A percentile compares a stretch with the other conserved stretches of the same genome.
These are phyloP conservation scores for Drosophila siamana DNA, from an alignment of 2,888 invertebrate genomes.

Conservation along the genomic window DNA sequence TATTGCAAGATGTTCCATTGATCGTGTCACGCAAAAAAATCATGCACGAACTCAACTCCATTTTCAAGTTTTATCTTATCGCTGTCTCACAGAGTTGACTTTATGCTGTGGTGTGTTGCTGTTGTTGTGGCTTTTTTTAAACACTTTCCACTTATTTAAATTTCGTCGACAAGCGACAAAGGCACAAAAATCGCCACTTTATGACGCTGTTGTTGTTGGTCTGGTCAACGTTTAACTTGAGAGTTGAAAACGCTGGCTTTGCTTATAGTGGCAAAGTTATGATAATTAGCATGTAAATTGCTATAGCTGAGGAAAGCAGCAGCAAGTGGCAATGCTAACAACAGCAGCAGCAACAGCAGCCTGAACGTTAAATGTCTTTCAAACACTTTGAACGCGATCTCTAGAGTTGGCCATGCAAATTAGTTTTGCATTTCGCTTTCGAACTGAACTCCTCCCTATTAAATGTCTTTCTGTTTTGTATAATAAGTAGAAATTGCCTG, in stretches of 20 bases:
- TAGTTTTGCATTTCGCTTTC: constrained; percentile 59
- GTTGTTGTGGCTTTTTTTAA: constrained; percentile 30
- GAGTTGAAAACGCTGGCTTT: constrained; percentile 34
- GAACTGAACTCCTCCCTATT: constrained; percentile 54
- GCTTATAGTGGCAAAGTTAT: constrained; percentile 64
- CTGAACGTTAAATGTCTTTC: constrained; percentile 42
- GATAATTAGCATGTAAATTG: constrained; percentile 80
- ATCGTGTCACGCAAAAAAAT: constrained; percentile 7
- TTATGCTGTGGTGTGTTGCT: background rate
- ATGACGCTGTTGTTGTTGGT: constrained; percentile 35
- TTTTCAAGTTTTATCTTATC: constrained; percentile 2
- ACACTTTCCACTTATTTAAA: constrained; percentile 81
- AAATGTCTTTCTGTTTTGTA: constrained; percentile 34
- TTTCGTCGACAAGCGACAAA: constrained; percentile 64
- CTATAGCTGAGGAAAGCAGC: constrained; percentile 60
- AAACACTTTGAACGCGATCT: constrained; percentile 48
- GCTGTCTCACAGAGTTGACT: constrained; percentile 20
- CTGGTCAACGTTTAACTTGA: constrained; percentile 45
- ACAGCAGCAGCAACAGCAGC: constrained; percentile 17
- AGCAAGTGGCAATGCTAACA: constrained; percentile 5
- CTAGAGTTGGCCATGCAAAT: constrained; percentile 52
- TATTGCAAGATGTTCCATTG: too few species aligned
- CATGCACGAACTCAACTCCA: background rate
- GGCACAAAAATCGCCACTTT: constrained; percentile 55
- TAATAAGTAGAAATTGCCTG: constrained; percentile 48